Conservation (phyloP, 2,113 vertebrate genomes). For the Podarcis raffonei region DNA sequence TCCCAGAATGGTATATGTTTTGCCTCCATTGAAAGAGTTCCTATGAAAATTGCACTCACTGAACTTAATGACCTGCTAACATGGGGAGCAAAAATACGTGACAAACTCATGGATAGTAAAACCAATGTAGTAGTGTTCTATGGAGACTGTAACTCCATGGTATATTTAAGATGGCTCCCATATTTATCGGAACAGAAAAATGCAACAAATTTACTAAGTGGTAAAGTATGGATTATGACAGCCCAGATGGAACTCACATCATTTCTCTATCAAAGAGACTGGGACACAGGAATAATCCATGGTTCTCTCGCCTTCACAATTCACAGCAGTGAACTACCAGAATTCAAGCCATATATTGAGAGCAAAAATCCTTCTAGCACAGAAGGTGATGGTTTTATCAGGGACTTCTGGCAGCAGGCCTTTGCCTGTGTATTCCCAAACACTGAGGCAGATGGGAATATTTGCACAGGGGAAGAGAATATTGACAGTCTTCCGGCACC, state of each 20-base stretch:
- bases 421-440: not conserved
- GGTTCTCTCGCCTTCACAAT: not conserved
- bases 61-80: not conserved
- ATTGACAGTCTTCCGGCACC: too few relatives aligned
- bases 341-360: not conserved
- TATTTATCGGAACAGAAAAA: not conserved
- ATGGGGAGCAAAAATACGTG: not conserved
- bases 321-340: not conserved
- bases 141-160: not conserved
- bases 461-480: too few relatives aligned
- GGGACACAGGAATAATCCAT: not conserved
- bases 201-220: not conserved
- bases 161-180: not conserved
- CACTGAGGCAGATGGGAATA: not conserved
- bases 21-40: not conserved
- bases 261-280: not conserved
- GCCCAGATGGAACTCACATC: not conserved
- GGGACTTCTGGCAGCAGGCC: not conserved
- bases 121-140: not conserved
- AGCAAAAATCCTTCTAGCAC: not conserved
- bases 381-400: not conserved
- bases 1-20: not conserved
- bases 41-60: not conserved
- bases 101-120: not conserved
- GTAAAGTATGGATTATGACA: not conserved